A percentile compares a stretch with the other conserved stretches of the same genome.
Conservation (phyloP, 2,113 vertebrate species). For the Chloebia gouldiae region DNA sequence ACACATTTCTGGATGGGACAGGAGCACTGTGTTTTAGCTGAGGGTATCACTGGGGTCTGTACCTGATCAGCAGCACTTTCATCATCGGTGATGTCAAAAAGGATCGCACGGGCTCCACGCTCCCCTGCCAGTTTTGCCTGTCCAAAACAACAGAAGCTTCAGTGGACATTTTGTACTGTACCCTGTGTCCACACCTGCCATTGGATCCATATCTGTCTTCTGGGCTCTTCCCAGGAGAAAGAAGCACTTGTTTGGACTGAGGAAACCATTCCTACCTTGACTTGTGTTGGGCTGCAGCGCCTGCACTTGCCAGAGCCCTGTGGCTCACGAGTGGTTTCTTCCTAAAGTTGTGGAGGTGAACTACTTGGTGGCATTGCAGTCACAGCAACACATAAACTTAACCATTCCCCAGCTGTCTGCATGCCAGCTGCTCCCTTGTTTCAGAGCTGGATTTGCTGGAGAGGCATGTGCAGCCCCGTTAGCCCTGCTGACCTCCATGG, state of each 20-base stretch:
- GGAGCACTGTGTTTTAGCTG: background rate
- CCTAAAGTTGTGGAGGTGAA: background rate
- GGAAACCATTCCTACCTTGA: background rate
- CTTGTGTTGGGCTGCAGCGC: background rate
- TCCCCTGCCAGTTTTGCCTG: conserved; percentile 92
- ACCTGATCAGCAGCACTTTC: conserved; percentile 88
- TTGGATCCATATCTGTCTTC: background rate
- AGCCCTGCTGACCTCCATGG: background rate
- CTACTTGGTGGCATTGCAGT: background rate
- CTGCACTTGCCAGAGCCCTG: background rate
- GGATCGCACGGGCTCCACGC: conserved; percentile 91
- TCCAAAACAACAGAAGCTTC: conserved; percentile 42
- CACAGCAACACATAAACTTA: background rate
- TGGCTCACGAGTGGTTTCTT: accelerated
- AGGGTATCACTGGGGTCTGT: background rate
- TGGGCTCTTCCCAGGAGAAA: background rate
- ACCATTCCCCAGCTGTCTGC: background rate
- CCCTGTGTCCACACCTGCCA: background rate
- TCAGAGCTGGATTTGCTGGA: background rate
- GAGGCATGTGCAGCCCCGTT: background rate
- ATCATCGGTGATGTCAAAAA: conserved; percentile 94
- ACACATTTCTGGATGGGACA: background rate
- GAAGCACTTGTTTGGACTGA: background rate
- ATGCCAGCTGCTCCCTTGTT: background rate
- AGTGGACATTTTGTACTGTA: background rate